Evolutionary conservation across 2,113 vertebrate genomes (phyloP), one percentile per base, ranked within the genome.

Genomic region (Cacatua alba): DNA sequence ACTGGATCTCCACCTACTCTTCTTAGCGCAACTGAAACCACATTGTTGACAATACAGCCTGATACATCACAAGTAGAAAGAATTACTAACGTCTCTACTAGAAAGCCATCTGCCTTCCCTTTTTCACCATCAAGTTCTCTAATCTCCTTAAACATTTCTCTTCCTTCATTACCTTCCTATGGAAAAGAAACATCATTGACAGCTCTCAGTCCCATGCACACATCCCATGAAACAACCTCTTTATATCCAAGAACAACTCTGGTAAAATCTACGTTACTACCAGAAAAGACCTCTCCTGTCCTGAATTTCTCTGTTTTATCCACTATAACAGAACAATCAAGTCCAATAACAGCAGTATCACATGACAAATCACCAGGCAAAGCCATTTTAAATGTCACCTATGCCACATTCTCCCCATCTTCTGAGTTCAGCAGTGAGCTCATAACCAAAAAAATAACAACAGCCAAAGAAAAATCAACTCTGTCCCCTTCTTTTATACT

Each of bases 311-410:
- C 86, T 71, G 1, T 49, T 52, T 65, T 59, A 46, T 52, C 63
- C 11, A 19, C 80, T 71, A 0, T 62, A 53, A 55, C 71, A 82
- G 87, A 91, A 49, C 46, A 88, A 31, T 63, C 68, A 87, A 95
- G 82, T 80, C 79, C 90, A 62, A 6, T 74, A 80, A 67, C 74
- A 44, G 51, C 81, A 57, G 68, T 57, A 62, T 65, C 63, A 37
- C 52, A 53, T 13, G 65, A 81, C n/a, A 88, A 85, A 86, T 65
- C 3, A 1, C 33, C 68, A 43, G 37, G 48, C 21, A 92, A 91
- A 76, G 80, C 89, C 43, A 80, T 84, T 46, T 91, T 96, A 55
- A 96, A 86, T 76, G 28, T 71, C 18, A 96, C 96, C 67, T 49
- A 59, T 52, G 52, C 69, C 7, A 88, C 92, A 2, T 81, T 91